Conservation (phyloP, 1,140 invertebrate genomes). For the Arctopsyche grandis region DNA sequence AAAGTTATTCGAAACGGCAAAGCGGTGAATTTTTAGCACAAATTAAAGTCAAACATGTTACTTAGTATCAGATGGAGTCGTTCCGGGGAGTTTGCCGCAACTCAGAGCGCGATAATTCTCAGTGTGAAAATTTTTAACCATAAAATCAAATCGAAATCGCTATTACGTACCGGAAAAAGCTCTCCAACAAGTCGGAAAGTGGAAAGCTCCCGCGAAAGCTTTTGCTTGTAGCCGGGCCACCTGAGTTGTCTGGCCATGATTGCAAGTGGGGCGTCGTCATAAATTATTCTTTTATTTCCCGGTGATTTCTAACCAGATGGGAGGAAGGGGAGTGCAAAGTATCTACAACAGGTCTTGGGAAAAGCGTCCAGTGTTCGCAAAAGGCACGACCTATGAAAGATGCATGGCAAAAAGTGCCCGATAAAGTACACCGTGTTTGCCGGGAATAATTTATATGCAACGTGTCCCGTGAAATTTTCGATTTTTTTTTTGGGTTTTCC, state of each 20-base stretch:
- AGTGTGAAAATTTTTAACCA: too few relatives aligned
- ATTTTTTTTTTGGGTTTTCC: neutral
- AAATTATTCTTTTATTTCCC: conserved; percentile 53
- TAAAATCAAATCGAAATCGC: too few relatives aligned
- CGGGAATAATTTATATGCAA: conserved; percentile 46
- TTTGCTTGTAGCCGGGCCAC: conserved; percentile 1
- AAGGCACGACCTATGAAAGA: conserved; percentile 16
- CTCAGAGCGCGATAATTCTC: too few relatives aligned
- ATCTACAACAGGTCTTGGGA: too few relatives aligned
- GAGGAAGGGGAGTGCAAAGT: neutral
- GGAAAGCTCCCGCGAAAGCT: conserved; percentile 10
- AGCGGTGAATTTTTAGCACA: too few relatives aligned
- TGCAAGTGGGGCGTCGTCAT: conserved; percentile 37
- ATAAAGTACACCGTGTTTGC: conserved; percentile 9
- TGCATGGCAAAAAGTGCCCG: conserved; percentile 9
- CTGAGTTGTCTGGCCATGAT: conserved; percentile 31
- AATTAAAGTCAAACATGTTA: too few relatives aligned
- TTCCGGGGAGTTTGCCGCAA: too few relatives aligned
- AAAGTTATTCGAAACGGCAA: too few relatives aligned
- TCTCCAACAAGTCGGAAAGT: too few relatives aligned
- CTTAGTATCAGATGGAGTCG: too few relatives aligned
- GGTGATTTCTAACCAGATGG: conserved; percentile 34
- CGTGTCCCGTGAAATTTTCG: conserved; percentile 27
- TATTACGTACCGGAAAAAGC: too few relatives aligned
- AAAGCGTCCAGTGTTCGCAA: too few relatives aligned